These are phyloP conservation scores for Oryctolagus cuniculus DNA, from an alignment of 2,113 vertebrate genomes.

Conservation along the genomic window DNA sequence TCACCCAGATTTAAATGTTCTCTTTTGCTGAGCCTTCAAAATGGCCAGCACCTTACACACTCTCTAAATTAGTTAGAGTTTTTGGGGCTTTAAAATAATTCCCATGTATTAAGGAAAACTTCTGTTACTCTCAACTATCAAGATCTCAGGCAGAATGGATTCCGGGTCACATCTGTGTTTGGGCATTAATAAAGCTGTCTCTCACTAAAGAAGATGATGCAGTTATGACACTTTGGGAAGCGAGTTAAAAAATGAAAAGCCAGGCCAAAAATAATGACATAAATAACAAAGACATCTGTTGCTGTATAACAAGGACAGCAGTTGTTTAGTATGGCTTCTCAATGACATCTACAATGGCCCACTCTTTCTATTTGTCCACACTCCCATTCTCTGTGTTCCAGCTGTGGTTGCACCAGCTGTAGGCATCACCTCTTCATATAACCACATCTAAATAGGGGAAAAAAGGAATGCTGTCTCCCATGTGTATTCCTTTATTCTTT, in stretches of 20 bases:
- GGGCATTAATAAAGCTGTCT: neutral
- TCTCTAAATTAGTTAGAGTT: slow-evolving; percentile 37
- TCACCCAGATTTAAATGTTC: slow-evolving; percentile 32
- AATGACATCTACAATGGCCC: neutral
- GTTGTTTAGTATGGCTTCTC: neutral
- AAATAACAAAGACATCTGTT: neutral
- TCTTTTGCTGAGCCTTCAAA: slow-evolving; percentile 47
- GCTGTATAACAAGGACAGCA: neutral
- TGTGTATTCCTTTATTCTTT: neutral
- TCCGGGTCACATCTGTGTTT: neutral
- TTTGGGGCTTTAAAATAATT: slow-evolving; percentile 36
- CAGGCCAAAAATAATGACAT: neutral
- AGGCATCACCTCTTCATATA: neutral
- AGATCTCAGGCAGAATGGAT: neutral
- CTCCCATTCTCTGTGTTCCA: neutral
- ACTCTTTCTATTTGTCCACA: neutral
- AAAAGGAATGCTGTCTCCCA: neutral
- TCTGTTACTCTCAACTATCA: neutral
- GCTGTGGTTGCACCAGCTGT: neutral
- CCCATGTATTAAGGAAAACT: neutral
- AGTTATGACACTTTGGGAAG: neutral
- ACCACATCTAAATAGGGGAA: neutral
- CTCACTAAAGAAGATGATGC: neutral
- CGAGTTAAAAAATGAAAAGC: neutral
- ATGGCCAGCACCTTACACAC: neutral